These are phyloP conservation scores for Oeneis ivallda DNA, from an alignment of 2,888 invertebrate genomes.

Conservation along the genomic window DNA sequence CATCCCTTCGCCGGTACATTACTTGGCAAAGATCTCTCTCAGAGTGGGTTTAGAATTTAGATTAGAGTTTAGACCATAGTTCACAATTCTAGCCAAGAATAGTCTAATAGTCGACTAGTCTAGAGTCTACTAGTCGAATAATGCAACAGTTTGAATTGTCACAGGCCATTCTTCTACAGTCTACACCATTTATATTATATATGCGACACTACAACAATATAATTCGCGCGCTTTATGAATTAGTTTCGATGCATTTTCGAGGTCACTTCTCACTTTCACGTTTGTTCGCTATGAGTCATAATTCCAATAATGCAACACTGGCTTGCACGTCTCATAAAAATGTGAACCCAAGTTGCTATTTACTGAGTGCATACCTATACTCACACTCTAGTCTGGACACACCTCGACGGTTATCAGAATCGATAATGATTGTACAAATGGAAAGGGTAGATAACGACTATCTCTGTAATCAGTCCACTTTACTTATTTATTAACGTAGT, in stretches of 20 bases:
- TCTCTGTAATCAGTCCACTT: not conserved
- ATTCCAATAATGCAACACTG: constrained; percentile 12
- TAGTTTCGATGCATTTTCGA: not conserved
- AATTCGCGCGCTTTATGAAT: not conserved
- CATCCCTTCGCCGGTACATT: too few species aligned
- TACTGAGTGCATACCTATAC: constrained; percentile 17
- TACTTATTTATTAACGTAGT: not conserved
- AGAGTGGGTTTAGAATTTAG: too few species aligned
- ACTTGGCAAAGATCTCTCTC: too few species aligned
- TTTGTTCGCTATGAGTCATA: constrained; percentile 18
- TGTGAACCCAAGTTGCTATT: constrained; percentile 5
- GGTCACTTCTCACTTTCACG: constrained; percentile 7
- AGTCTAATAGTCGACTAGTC: too few species aligned
- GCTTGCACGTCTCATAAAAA: not conserved
- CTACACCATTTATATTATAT: too few species aligned
- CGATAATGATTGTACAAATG: constrained; percentile 30
- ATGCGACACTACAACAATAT: not conserved
- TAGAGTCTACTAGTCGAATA: too few species aligned
- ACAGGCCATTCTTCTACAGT: not conserved
- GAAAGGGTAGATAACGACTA: constrained; percentile 29
- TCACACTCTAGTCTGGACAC: constrained; percentile 24
- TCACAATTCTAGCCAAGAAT: too few species aligned
- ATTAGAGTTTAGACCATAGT: too few species aligned
- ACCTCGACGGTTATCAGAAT: constrained; percentile 33
- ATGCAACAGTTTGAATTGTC: not conserved